Percentiles rank a stretch among this genome's conserved stretches.
phyloP scores from a whole-genome alignment of 2,797 vertebrate species.

The Zalophus californianus region DNA sequence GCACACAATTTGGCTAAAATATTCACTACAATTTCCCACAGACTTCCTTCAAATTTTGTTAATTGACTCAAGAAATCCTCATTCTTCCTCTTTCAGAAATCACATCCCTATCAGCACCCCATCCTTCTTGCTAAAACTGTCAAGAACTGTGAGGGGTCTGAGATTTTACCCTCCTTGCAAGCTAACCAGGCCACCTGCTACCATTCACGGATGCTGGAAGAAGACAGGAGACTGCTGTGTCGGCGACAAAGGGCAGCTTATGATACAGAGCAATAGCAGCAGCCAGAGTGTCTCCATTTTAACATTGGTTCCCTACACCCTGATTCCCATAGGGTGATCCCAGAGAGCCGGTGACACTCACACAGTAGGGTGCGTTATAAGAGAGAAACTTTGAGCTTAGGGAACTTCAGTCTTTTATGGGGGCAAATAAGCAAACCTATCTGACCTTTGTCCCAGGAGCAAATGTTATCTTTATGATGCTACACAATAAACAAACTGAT shows the following conservation, averaged over 20 bases:
- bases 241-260: background rate
- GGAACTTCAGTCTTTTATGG: background rate
- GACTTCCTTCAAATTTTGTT: background rate
- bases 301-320: background rate
- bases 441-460: background rate
- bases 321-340: background rate
- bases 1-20: background rate
- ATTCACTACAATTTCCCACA: background rate
- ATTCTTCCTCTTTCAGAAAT: background rate
- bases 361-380: background rate
- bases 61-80: background rate
- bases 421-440: background rate
- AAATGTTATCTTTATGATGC: background rate
- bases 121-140: background rate
- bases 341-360: background rate
- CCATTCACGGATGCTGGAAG: background rate
- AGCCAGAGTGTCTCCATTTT: background rate
- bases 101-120: background rate
- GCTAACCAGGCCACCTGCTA: background rate
- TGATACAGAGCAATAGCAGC: background rate
- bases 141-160: background rate
- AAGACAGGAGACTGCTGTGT: background rate
- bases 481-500: background rate
- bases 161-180: background rate
- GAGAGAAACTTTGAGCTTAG: background rate